Evolutionary conservation across 2,888 invertebrate genomes (phyloP).

Genomic region (Melangyna quadrimaculata): DNA sequence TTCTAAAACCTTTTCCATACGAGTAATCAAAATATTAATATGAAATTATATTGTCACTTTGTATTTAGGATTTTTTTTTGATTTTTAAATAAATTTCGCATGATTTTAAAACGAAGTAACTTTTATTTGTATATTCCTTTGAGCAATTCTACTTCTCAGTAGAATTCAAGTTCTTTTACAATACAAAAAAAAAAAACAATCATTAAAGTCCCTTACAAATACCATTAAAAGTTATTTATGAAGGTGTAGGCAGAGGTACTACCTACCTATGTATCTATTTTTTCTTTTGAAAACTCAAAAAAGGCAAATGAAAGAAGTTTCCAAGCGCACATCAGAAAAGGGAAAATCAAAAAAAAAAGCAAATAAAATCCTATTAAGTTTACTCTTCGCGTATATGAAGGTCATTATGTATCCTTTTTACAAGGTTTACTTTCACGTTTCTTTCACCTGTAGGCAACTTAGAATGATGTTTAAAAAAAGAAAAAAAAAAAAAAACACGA

Average conservation of each 20-base stretch:
- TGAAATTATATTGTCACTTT: too few relatives aligned
- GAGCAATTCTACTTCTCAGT: too few relatives aligned
- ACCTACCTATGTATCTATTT: neutral
- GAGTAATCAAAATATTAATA: too few relatives aligned
- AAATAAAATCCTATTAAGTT: slow-evolving; percentile 38
- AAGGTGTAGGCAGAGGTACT: too few relatives aligned
- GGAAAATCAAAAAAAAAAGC: neutral
- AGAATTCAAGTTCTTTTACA: neutral
- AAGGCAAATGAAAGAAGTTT: slow-evolving; percentile 1
- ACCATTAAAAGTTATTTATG: neutral
- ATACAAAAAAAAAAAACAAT: neutral
- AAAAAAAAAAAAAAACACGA: neutral
- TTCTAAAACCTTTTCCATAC: too few relatives aligned
- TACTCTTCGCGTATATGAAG: slow-evolving; percentile 26
- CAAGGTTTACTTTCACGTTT: slow-evolving; percentile 10
- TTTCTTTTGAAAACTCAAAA: neutral
- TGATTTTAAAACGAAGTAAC: too few relatives aligned
- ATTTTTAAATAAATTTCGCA: too few relatives aligned
- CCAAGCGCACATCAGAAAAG: neutral
- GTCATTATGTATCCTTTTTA: slow-evolving; percentile 38
- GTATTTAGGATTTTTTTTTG: too few relatives aligned
- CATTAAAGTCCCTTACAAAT: neutral
- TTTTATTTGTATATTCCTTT: too few relatives aligned
- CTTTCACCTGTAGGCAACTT: slow-evolving; percentile 26
- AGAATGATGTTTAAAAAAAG: neutral